Conservation (phyloP, 1,140 invertebrate genomes). For the Caenorhabditis elegans region WBcel235 BX284605.5:10473001-10473500, state of each 20-base stretch:
- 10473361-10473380: neutral
- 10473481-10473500: neutral
- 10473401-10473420: neutral
- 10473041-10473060: neutral
- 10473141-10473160: neutral
- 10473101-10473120: slow-evolving; percentile 19
- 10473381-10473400: neutral
- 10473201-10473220: neutral
- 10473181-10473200: neutral
- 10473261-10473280: no score
- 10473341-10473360: neutral
- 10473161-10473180: neutral
- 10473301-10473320: no score
- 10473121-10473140: neutral
- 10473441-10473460: neutral
- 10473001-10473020: no score
- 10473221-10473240: neutral
- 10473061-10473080: slow-evolving; percentile 11
- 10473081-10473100: slow-evolving; percentile 16
- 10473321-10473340: neutral
- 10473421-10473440: neutral
- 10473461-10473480: neutral
- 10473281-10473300: no score
- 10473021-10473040: neutral
- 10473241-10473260: no score